A percentile compares a stretch with the other conserved stretches of the same genome.
Evolutionary conservation across 1,140 invertebrate genomes (phyloP).

Genomic region (Polyergus mexicanus): DNA sequence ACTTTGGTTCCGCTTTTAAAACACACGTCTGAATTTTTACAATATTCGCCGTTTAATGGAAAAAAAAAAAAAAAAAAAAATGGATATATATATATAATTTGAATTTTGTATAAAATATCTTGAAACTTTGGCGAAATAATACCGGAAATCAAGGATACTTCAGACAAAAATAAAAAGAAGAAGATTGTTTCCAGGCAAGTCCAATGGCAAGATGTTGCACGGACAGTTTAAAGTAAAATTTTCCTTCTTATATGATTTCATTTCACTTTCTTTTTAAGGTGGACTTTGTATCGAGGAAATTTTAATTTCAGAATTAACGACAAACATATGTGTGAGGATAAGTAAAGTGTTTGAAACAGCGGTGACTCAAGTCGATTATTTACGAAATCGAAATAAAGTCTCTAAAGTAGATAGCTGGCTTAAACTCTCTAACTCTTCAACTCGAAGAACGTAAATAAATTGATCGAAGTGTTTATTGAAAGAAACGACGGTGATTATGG

Average conservation of each 20-base stretch:
- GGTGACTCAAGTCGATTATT: neutral
- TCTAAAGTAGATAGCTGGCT: neutral
- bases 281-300: neutral
- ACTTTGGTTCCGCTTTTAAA: neutral
- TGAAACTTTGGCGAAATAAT: neutral
- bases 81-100: neutral
- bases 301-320: constrained; percentile 34
- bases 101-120: neutral
- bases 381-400: neutral
- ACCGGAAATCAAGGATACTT: neutral
- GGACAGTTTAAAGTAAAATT: neutral
- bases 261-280: neutral
- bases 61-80: neutral
- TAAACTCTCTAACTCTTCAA: neutral
- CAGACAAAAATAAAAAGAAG: neutral
- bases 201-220: neutral
- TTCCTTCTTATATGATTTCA: neutral
- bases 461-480: neutral
- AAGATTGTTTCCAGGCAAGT: neutral
- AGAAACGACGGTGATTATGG: neutral
- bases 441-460: neutral
- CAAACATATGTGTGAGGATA: neutral
- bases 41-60: neutral
- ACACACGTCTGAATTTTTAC: neutral
- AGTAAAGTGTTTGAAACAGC: neutral